Evolutionary conservation across 2,888 invertebrate genomes (phyloP).

Genomic region (Ichneumon xanthorius): DNA sequence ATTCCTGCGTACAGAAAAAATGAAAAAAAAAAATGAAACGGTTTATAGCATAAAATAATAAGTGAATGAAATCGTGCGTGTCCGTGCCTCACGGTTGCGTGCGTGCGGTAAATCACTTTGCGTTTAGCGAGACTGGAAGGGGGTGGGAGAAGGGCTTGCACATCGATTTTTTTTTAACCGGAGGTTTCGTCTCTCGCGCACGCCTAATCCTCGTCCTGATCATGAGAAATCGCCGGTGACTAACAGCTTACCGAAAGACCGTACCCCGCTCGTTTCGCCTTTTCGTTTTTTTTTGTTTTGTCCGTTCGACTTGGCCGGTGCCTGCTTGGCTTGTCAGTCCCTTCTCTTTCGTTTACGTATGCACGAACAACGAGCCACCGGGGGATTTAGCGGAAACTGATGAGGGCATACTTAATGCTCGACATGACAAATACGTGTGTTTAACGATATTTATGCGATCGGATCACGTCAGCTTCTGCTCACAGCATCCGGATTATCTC

Average conservation of each 20-base stretch:
- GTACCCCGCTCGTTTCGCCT: background rate
- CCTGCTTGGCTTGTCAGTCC: conserved; percentile 6
- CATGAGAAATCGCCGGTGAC: conserved; percentile 79
- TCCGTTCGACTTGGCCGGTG: conserved; percentile 3
- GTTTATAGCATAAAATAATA: conserved; percentile 54
- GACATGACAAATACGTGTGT: conserved; percentile 80
- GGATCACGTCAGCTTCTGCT: conserved; percentile 82
- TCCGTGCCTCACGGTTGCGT: conserved; percentile 62
- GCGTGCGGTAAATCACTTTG: conserved; percentile 68
- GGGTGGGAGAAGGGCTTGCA: conserved; percentile 46
- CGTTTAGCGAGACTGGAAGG: conserved; percentile 44
- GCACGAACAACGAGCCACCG: background rate
- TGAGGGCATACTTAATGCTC: conserved; percentile 74
- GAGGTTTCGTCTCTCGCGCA: conserved; percentile 63
- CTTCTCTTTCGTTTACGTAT: conserved; percentile 5
- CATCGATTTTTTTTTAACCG: conserved; percentile 73
- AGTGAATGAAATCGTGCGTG: conserved; percentile 45
- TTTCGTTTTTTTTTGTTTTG: background rate
- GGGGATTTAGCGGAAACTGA: conserved; percentile 51
- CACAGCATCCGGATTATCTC: conserved; percentile 80
- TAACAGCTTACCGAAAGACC: conserved; percentile 43
- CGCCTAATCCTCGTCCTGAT: conserved; percentile 76
- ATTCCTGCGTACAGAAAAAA: background rate
- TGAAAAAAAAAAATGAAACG: background rate
- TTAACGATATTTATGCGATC: conserved; percentile 82